These are phyloP conservation scores for Diploptera punctata DNA, from an alignment of 2,888 invertebrate genomes.

Conservation along the genomic window DNA sequence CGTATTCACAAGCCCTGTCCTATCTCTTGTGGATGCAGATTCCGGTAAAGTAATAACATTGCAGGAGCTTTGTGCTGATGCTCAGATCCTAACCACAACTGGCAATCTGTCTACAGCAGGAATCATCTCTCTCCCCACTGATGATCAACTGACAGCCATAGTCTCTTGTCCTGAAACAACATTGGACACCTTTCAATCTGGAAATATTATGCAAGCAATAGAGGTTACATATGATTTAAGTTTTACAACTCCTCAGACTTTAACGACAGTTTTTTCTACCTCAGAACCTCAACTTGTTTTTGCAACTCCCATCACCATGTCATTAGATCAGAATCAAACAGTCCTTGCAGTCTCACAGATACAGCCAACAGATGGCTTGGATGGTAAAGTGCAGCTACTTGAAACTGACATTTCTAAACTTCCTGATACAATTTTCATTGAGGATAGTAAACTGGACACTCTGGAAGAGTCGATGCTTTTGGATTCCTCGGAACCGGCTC, in stretches of 20 bases:
- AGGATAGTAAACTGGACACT: background rate
- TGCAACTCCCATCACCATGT: constrained; percentile 12
- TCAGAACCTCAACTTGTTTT: constrained; percentile 5
- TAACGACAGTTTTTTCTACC: background rate
- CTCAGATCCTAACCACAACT: background rate
- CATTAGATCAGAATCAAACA: background rate
- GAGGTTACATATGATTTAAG: background rate
- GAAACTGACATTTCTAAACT: background rate
- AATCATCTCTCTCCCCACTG: background rate
- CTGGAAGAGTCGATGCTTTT: background rate
- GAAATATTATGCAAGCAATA: background rate
- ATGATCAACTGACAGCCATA: background rate
- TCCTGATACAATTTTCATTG: constrained; percentile 4
- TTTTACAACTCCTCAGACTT: background rate
- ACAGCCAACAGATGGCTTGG: background rate
- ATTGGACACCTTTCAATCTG: background rate
- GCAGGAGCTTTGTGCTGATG: background rate
- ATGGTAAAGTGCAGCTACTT: background rate
- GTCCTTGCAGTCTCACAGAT: background rate
- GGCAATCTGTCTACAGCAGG: background rate
- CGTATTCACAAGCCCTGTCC: background rate
- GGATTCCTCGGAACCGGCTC: background rate
- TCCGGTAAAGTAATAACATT: background rate
- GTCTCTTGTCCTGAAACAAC: background rate
- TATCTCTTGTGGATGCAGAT: constrained; percentile 7